Evolutionary conservation across 2,888 invertebrate genomes (phyloP).

Genomic region (Pachycephus smyrnensis): DNA sequence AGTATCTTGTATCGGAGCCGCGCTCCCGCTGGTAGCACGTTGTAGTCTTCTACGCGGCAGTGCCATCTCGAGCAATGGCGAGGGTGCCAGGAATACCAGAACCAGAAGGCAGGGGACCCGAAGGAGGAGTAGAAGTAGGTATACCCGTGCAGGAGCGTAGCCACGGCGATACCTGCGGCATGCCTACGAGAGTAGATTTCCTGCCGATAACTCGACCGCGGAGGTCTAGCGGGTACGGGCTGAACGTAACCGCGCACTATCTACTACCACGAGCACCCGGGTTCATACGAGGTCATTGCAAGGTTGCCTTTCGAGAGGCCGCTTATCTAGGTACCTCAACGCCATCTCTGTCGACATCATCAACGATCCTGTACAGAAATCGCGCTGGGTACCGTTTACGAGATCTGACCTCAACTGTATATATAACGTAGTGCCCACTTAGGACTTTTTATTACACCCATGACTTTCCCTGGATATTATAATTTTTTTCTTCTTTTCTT

Average conservation of each 20-base stretch:
- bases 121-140: conserved; percentile 17
- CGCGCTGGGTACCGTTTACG: neutral
- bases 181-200: conserved; percentile 64
- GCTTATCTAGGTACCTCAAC: neutral
- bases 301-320: conserved; percentile 54
- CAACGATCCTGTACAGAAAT: neutral
- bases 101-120: conserved; percentile 32
- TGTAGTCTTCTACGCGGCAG: conserved; percentile 50
- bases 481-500: neutral
- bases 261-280: conserved; percentile 38
- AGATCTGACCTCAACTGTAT: neutral
- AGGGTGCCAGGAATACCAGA: conserved; percentile 19
- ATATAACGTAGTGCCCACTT: neutral
- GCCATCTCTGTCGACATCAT: neutral
- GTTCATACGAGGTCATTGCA: conserved; percentile 64
- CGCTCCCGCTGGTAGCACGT: conserved; percentile 58
- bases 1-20: conserved; percentile 65
- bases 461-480: neutral
- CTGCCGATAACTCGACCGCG: conserved; percentile 61
- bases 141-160: conserved; percentile 21
- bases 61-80: conserved; percentile 37
- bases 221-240: conserved; percentile 54
- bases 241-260: neutral
- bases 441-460: neutral
- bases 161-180: conserved; percentile 39